phyloP scores from a whole-genome alignment of 2,113 vertebrate species.

The Coryphaenoides rupestris region DNA sequence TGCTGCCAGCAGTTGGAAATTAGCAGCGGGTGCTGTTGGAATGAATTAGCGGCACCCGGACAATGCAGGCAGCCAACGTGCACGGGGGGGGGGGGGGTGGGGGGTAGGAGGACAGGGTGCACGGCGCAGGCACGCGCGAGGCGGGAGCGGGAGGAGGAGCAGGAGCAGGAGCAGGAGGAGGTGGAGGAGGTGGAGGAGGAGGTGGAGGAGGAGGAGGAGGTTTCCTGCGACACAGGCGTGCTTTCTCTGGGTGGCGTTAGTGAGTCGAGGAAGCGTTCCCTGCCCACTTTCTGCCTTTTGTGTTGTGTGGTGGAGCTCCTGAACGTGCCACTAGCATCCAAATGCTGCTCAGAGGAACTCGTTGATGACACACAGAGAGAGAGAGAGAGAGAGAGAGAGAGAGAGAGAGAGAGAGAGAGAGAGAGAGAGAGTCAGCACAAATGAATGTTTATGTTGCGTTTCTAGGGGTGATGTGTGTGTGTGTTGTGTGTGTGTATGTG shows the following conservation, averaged over 20 bases:
- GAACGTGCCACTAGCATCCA: slow-evolving; percentile 11
- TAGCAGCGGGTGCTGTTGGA: slow-evolving; percentile 56
- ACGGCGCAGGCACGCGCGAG: slow-evolving; percentile 16
- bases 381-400: no score
- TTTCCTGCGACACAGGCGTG: no score
- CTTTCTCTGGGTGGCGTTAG: slow-evolving; percentile 60
- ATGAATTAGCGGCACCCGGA: slow-evolving; percentile 55
- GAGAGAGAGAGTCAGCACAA: no score
- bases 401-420: no score
- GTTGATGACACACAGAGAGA: no score
- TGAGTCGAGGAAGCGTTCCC: slow-evolving; percentile 40
- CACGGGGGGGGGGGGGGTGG: slow-evolving; percentile 20
- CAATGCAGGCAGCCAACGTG: slow-evolving; percentile 50
- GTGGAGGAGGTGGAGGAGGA: no score
- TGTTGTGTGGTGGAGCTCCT: neutral
- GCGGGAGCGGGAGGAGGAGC: neutral
- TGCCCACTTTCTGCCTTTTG: slow-evolving; percentile 13
- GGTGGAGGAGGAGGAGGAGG: no score
- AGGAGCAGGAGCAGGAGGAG: neutral
- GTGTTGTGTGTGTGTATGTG: no score
- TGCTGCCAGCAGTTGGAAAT: slow-evolving; percentile 57
- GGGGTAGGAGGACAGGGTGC: slow-evolving; percentile 9
- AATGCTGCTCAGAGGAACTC: neutral
- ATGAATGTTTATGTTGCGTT: no score
- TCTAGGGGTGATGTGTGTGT: no score